Conservation (phyloP, 2,113 vertebrate genomes). For the Melanocharis versteri region DNA sequence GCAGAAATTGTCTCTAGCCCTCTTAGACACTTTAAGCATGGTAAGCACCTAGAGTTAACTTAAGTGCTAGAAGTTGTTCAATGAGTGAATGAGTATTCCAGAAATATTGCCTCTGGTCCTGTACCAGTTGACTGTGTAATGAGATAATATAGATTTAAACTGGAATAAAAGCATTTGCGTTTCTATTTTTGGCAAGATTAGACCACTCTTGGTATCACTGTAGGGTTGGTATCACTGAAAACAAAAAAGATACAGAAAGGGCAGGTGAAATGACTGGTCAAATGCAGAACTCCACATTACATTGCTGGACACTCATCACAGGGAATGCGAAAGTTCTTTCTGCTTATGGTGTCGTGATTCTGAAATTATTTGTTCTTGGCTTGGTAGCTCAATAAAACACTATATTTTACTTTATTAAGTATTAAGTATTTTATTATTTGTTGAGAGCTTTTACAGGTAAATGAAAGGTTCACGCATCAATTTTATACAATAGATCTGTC, state of each 20-base stretch:
- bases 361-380: neutral
- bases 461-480: neutral
- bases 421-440: neutral
- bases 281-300: neutral
- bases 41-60: neutral
- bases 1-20: neutral
- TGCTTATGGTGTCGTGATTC: neutral
- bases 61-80: neutral
- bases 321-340: neutral
- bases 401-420: neutral
- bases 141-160: neutral
- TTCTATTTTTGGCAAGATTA: neutral
- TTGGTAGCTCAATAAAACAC: neutral
- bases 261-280: neutral
- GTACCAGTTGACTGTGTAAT: neutral
- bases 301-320: neutral
- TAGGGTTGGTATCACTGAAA: neutral
- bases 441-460: neutral
- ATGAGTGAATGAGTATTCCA: no score
- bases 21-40: neutral
- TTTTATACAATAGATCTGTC: neutral
- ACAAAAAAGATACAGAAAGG: neutral
- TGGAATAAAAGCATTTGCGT: neutral
- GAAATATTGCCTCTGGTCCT: neutral
- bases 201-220: neutral